phyloP scores from a whole-genome alignment of 2,888 invertebrate species.

The Elaeidobius kamerunicus region DNA sequence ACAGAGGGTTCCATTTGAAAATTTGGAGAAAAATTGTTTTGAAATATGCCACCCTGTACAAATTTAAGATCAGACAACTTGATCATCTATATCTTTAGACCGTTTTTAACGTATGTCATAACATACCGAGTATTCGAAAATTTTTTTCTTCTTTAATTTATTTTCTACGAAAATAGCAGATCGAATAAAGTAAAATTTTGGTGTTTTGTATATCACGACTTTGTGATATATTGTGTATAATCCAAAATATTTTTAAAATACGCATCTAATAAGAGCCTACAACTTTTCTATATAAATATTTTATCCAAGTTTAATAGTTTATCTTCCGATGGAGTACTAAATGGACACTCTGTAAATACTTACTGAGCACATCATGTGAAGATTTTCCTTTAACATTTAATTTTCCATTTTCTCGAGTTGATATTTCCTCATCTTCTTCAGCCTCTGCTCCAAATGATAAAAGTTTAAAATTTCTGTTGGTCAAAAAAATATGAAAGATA shows the following conservation, averaged over 20 bases:
- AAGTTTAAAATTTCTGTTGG: slow-evolving; percentile 91
- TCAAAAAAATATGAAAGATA: slow-evolving; percentile 13
- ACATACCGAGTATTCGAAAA: too few species aligned
- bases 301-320: too few species aligned
- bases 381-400: slow-evolving; percentile 87
- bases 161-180: too few species aligned
- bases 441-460: slow-evolving; percentile 96
- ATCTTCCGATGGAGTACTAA: too few species aligned
- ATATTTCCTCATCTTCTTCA: slow-evolving; percentile 91
- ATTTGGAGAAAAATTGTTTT: too few species aligned
- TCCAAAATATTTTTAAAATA: background rate
- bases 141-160: too few species aligned
- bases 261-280: background rate
- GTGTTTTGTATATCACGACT: background rate
- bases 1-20: too few species aligned
- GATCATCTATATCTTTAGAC: too few species aligned
- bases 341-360: slow-evolving; percentile 8
- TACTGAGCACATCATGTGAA: slow-evolving; percentile 79
- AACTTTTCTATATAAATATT: too few species aligned
- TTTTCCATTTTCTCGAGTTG: slow-evolving; percentile 60
- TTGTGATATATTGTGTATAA: background rate
- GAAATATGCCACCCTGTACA: too few species aligned
- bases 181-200: background rate
- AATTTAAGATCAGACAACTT: too few species aligned
- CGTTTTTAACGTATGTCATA: too few species aligned